Conservation (phyloP, 2,113 vertebrate species). For the Gracilinanus agilis region DNA sequence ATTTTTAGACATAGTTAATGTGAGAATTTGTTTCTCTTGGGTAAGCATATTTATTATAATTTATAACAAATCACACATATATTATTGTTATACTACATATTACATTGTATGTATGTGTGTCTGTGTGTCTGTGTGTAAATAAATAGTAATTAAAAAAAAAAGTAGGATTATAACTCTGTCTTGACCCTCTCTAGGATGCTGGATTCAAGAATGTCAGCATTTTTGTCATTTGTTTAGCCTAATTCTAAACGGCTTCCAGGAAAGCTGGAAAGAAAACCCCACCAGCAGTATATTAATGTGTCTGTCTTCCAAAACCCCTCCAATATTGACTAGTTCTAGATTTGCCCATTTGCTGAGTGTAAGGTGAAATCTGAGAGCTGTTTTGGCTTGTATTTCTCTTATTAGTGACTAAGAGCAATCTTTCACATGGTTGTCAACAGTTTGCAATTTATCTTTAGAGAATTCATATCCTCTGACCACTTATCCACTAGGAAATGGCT, state of each 20-base stretch:
- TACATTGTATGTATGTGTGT: no score
- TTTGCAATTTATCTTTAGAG: not conserved
- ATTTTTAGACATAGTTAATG: no score
- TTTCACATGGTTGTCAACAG: not conserved
- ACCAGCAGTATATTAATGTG: not conserved
- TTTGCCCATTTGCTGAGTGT: not conserved
- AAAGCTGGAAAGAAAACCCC: not conserved
- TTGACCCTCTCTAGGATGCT: no score
- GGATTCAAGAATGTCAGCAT: not conserved
- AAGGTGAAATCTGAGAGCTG: not conserved
- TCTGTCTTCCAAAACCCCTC: not conserved
- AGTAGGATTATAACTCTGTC: not conserved
- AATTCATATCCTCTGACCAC: not conserved
- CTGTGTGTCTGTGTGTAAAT: not conserved
- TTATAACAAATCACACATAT: no score
- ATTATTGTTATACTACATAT: no score
- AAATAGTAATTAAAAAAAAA: not conserved
- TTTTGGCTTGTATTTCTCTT: no score
- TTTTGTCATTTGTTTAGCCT: not conserved
- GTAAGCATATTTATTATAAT: no score
- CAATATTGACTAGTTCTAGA: not conserved
- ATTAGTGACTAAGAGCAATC: no score
- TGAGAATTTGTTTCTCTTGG: no score
- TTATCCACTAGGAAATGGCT: not conserved
- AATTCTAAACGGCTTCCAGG: not conserved